Evolutionary conservation across 2,113 vertebrate species (phyloP).

Genomic region (Phalacrocorax pelagicus): DNA sequence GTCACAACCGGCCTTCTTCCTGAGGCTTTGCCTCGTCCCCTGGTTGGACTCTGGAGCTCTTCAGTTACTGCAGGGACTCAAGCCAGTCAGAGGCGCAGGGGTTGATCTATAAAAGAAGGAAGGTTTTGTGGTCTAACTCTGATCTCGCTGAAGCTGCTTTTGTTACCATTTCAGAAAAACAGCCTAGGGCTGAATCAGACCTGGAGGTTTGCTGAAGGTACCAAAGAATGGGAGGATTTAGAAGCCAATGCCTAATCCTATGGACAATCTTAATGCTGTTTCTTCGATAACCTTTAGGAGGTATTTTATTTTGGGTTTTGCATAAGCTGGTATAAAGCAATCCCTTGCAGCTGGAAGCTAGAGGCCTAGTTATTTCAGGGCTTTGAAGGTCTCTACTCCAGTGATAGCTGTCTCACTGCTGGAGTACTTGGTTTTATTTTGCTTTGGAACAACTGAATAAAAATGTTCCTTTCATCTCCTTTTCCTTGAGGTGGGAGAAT

Average conservation of each 20-base stretch:
- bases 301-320: not conserved
- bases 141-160: not conserved
- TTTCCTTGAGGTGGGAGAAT: not conserved
- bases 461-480: not conserved
- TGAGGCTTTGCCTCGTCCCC: not conserved
- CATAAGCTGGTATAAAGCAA: not conserved
- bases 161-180: not conserved
- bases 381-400: not conserved
- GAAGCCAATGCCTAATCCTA: not conserved
- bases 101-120: not conserved
- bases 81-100: not conserved
- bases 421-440: not conserved
- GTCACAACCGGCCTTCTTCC: not conserved
- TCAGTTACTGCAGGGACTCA: not conserved
- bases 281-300: not conserved
- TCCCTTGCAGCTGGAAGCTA: not conserved
- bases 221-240: not conserved
- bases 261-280: not conserved
- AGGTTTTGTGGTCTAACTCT: not conserved
- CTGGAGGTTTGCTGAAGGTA: not conserved
- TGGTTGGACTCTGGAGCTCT: not conserved
- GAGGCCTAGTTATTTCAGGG: not conserved
- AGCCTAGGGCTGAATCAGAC: rapidly evolving
- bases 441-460: not conserved
- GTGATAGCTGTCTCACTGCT: not conserved